phyloP scores from a whole-genome alignment of 2,797 vertebrate species.

The Hydrolagus colliei region DNA sequence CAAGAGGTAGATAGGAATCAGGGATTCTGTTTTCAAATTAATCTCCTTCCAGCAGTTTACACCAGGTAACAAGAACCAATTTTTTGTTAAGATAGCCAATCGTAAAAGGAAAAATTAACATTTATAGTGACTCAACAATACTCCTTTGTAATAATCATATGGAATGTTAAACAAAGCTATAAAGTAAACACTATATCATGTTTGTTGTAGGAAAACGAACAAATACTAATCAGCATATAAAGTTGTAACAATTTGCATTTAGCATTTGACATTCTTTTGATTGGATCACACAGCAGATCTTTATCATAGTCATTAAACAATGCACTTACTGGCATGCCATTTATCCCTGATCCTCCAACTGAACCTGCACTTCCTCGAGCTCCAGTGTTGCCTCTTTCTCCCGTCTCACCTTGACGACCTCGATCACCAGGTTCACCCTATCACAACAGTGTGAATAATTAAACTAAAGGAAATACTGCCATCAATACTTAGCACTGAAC shows the following conservation, averaged over 20 bases:
- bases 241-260: not conserved
- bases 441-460: not conserved
- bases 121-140: no score
- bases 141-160: no score
- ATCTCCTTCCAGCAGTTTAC: no score
- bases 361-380: conserved; percentile 62
- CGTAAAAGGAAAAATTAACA: no score
- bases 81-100: no score
- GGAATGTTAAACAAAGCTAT: no score
- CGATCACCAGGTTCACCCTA: conserved; percentile 78
- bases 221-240: not conserved
- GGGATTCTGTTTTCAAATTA: no score
- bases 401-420: conserved; percentile 71
- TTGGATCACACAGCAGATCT: not conserved
- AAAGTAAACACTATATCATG: not conserved
- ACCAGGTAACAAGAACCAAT: no score
- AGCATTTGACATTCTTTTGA: not conserved
- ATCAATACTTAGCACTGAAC: not conserved
- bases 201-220: not conserved
- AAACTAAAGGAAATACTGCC: no score
- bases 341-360: conserved; percentile 65
- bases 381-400: conserved; percentile 76
- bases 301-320: no score
- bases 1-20: no score
- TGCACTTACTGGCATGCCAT: conserved; percentile 71